phyloP scores from a whole-genome alignment of 2,113 vertebrate genomes.

The Poeciliopsis retropinna region DNA sequence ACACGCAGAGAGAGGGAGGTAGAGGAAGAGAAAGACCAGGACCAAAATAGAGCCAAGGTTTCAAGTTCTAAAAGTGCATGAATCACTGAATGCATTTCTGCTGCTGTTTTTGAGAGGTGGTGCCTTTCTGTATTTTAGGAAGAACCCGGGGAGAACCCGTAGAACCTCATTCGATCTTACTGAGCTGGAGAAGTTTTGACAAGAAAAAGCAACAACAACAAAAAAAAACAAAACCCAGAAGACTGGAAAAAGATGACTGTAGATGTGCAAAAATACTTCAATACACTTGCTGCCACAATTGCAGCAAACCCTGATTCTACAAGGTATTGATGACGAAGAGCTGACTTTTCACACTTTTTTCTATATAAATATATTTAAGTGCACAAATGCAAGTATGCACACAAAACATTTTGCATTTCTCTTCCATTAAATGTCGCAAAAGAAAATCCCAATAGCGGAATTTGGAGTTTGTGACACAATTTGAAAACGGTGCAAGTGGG shows the following conservation, averaged over 20 bases:
- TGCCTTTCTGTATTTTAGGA: slow-evolving; percentile 50
- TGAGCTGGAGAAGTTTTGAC: not conserved
- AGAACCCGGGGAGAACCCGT: slow-evolving; percentile 20
- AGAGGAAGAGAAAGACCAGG: slow-evolving; percentile 9
- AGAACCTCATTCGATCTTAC: not conserved
- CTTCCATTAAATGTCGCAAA: too few relatives aligned
- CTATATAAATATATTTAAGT: not conserved
- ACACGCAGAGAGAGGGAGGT: slow-evolving; percentile 34
- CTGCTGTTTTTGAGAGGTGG: slow-evolving; percentile 29
- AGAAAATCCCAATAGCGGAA: not conserved
- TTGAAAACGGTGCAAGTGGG: slow-evolving; percentile 20
- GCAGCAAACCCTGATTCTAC: too few relatives aligned
- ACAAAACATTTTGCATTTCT: too few relatives aligned
- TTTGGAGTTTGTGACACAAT: not conserved
- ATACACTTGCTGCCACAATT: not conserved
- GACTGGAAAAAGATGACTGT: not conserved
- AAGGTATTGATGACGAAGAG: not conserved
- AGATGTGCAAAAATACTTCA: not conserved
- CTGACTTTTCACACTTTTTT: not conserved
- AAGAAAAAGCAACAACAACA: too few relatives aligned
- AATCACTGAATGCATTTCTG: slow-evolving; percentile 76
- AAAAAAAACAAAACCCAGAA: not conserved
- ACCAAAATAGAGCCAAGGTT: slow-evolving; percentile 77
- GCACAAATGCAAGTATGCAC: too few relatives aligned
- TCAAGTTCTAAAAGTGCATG: slow-evolving; percentile 77